phyloP scores from a whole-genome alignment of 2,797 vertebrate species.

The Pelochelys cantorii region DNA sequence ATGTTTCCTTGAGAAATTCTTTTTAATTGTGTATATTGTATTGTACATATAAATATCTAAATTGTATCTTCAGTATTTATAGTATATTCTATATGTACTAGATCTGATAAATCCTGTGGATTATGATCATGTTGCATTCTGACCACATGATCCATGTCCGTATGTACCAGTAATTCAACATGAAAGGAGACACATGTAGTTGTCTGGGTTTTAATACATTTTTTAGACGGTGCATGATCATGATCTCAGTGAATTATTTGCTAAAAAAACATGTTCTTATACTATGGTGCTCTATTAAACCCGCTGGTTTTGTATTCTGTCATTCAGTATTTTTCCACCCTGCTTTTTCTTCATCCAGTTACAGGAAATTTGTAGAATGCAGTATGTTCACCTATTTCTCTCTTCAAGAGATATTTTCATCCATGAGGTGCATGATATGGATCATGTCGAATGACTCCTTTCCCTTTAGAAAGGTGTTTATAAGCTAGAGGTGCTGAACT shows the following conservation, averaged over 20 bases:
- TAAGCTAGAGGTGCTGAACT: not conserved
- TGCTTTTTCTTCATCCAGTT: not conserved
- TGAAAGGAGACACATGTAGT: not conserved
- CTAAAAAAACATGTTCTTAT: not conserved
- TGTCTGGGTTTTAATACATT: no score
- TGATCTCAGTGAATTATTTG: no score
- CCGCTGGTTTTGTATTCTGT: not conserved
- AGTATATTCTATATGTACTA: not conserved
- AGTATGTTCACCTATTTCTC: not conserved
- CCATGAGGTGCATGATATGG: not conserved
- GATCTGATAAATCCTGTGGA: not conserved
- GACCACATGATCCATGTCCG: not conserved
- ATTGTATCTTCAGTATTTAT: not conserved
- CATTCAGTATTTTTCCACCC: not conserved
- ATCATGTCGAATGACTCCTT: not conserved
- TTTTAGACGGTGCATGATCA: no score
- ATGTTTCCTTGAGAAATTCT: not conserved
- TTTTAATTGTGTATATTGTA: not conserved
- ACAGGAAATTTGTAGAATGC: not conserved
- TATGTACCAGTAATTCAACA: not conserved
- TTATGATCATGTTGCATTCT: not conserved
- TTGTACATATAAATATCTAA: not conserved
- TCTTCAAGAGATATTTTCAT: not conserved
- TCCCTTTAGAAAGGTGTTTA: not conserved
- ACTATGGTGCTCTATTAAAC: not conserved